phyloP scores from a whole-genome alignment of 2,113 vertebrate genomes.

The Embiotoca jacksoni region DNA sequence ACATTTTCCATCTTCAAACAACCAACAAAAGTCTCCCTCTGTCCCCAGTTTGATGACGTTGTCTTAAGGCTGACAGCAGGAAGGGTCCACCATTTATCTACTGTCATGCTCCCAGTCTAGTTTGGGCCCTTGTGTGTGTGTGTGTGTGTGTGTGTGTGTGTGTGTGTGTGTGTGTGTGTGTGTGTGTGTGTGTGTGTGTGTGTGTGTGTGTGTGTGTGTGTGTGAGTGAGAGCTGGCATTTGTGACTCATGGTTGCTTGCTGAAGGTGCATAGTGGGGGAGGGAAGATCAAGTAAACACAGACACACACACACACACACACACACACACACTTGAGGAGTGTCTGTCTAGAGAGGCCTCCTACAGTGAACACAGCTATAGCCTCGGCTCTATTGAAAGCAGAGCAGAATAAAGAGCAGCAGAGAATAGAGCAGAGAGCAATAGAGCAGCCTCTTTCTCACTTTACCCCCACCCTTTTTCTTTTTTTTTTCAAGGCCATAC shows the following conservation, averaged over 20 bases:
- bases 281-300: slow-evolving; percentile 54
- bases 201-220: slow-evolving; percentile 14
- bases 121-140: not conserved
- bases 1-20: slow-evolving; percentile 6
- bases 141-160: slow-evolving; percentile 14
- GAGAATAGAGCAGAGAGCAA: slow-evolving; percentile 33
- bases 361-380: slow-evolving; percentile 35
- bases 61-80: slow-evolving; percentile 6
- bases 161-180: slow-evolving; percentile 26
- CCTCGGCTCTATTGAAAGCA: slow-evolving; percentile 49
- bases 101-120: not conserved
- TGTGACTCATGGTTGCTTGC: slow-evolving; percentile 44
- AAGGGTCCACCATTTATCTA: not conserved
- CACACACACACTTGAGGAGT: slow-evolving; percentile 36
- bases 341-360: slow-evolving; percentile 58
- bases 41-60: slow-evolving; percentile 13
- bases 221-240: slow-evolving; percentile 28
- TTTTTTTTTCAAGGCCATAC: slow-evolving; percentile 32
- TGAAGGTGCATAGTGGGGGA: slow-evolving; percentile 50
- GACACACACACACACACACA: slow-evolving; percentile 31
- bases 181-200: slow-evolving; percentile 12
- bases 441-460: slow-evolving; percentile 7
- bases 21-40: not conserved
- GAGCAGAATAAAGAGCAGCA: slow-evolving; percentile 50
- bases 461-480: not conserved